phyloP scores from a whole-genome alignment of 2,888 invertebrate genomes.

The Macaria notata region DNA sequence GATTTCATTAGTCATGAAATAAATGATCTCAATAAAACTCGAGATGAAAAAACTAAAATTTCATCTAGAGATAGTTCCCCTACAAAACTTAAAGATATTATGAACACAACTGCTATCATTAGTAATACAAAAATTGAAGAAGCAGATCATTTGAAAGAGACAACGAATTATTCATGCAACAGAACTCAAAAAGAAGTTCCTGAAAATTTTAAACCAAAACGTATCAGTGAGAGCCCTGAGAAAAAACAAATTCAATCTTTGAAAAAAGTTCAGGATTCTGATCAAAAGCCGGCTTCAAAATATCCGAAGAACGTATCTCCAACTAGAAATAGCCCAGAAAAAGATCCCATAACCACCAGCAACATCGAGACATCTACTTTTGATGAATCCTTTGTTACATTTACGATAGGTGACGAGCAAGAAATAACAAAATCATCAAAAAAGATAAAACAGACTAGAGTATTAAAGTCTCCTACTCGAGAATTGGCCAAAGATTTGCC shows the following conservation, averaged over 20 bases:
- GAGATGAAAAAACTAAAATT: slow-evolving; percentile 30
- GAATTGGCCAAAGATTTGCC: slow-evolving; percentile 14
- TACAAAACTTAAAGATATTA: slow-evolving; percentile 52
- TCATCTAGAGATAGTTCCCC: slow-evolving; percentile 49
- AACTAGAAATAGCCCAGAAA: slow-evolving; percentile 21
- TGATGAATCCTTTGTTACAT: slow-evolving; percentile 19
- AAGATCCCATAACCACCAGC: background rate
- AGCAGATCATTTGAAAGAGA: slow-evolving; percentile 17
- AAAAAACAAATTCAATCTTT: slow-evolving; percentile 14
- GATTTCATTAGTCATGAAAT: slow-evolving; percentile 52
- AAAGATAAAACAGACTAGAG: slow-evolving; percentile 24
- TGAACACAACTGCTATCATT: slow-evolving; percentile 28
- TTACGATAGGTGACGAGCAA: slow-evolving; percentile 28
- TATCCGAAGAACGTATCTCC: slow-evolving; percentile 22
- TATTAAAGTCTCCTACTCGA: slow-evolving; percentile 30
- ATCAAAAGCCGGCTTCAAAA: slow-evolving; percentile 22
- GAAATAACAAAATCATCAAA: slow-evolving; percentile 22
- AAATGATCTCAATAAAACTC: slow-evolving; percentile 34
- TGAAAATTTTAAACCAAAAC: background rate
- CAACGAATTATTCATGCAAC: slow-evolving; percentile 17
- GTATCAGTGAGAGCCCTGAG: slow-evolving; percentile 32
- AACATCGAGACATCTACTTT: slow-evolving; percentile 25
- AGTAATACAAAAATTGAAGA: slow-evolving; percentile 21
- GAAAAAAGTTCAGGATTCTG: slow-evolving; percentile 12
- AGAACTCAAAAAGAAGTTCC: slow-evolving; percentile 14